phyloP scores from a whole-genome alignment of 1,140 invertebrate species.

The Drosophila watanabei region DNA sequence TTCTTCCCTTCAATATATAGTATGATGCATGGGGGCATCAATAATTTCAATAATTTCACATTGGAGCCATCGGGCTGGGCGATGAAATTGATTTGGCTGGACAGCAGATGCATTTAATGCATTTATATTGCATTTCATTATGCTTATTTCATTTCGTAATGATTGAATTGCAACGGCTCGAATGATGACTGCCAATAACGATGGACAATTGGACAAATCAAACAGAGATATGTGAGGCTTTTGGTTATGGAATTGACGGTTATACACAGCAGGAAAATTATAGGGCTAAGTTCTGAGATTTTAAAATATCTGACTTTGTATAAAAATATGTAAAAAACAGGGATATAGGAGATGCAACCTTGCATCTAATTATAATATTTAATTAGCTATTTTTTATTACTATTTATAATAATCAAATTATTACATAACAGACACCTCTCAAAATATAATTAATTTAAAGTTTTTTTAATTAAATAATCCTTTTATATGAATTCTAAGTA shows the following conservation, averaged over 20 bases:
- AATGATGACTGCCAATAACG: slow-evolving; percentile 67
- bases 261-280: slow-evolving; percentile 2
- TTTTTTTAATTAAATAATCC: background rate
- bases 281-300: background rate
- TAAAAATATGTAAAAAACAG: background rate
- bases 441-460: background rate
- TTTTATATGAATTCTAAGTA: background rate
- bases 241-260: slow-evolving; percentile 6
- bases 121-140: slow-evolving; percentile 82
- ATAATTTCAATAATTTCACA: slow-evolving; percentile 61
- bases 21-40: slow-evolving; percentile 27
- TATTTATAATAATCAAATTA: background rate
- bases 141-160: slow-evolving; percentile 77
- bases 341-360: rapidly evolving
- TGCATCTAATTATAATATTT: background rate
- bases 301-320: background rate
- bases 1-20: background rate
- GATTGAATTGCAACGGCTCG: slow-evolving; percentile 67
- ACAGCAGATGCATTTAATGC: slow-evolving; percentile 71
- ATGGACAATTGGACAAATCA: slow-evolving; percentile 63
- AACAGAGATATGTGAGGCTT: slow-evolving; percentile 34
- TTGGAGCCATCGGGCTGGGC: slow-evolving; percentile 16
- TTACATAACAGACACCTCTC: background rate
- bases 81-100: slow-evolving; percentile 53
- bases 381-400: background rate